Evolutionary conservation across 2,113 vertebrate genomes (phyloP).

Genomic region (Oophaga pumilio): DNA sequence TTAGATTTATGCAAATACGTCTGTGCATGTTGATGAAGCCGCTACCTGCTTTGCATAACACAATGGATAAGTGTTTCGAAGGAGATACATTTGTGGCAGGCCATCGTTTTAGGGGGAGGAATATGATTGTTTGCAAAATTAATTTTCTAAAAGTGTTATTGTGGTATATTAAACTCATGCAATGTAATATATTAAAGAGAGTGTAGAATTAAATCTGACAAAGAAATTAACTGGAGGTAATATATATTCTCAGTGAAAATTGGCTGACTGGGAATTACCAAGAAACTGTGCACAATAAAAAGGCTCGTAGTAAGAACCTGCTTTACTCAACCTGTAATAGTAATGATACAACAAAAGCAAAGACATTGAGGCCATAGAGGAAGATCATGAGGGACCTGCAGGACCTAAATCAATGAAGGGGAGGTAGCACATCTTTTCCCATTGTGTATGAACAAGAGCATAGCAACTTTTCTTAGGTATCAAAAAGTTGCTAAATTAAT

Average conservation of each 20-base stretch:
- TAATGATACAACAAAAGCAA: not conserved
- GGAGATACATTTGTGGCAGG: not conserved
- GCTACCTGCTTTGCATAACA: slow-evolving; percentile 3
- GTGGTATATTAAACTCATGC: not conserved
- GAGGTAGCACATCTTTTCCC: too few relatives aligned
- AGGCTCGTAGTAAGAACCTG: not conserved
- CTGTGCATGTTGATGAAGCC: not conserved
- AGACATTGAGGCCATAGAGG: not conserved
- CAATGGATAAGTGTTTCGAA: not conserved
- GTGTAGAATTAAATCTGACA: slow-evolving; percentile 7
- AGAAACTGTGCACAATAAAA: not conserved
- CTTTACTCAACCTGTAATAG: not conserved
- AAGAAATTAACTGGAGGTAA: not conserved
- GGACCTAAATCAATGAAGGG: not conserved
- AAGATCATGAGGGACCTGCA: too few relatives aligned
- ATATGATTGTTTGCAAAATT: slow-evolving; percentile 31
- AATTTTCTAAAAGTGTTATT: slow-evolving; percentile 41
- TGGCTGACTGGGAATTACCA: not conserved
- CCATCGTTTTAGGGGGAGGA: not conserved
- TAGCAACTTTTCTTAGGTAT: too few relatives aligned
- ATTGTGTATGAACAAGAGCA: too few relatives aligned
- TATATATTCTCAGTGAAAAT: slow-evolving; percentile 6
- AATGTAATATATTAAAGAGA: slow-evolving; percentile 2
- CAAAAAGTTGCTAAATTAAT: too few relatives aligned
- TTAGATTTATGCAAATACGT: slow-evolving; percentile 29